phyloP scores from a whole-genome alignment of 2,888 invertebrate species.

The Meteorus cinctellus region DNA sequence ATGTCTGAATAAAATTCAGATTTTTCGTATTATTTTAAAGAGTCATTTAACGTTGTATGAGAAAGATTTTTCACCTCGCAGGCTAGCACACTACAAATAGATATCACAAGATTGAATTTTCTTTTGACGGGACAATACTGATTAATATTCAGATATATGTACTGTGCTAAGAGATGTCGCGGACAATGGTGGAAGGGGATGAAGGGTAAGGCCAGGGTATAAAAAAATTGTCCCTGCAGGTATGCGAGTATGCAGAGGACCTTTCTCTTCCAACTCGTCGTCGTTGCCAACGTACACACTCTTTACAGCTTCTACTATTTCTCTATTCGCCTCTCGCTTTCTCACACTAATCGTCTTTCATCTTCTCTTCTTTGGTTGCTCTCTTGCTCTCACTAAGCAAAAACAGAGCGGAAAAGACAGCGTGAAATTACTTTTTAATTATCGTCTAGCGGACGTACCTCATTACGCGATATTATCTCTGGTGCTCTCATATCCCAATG shows the following conservation, averaged over 20 bases:
- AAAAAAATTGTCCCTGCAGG: slow-evolving; percentile 5
- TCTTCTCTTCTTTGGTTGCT: slow-evolving; percentile 29
- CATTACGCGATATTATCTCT: slow-evolving; percentile 63
- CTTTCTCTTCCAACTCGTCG: slow-evolving; percentile 1
- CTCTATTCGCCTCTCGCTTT: slow-evolving; percentile 29
- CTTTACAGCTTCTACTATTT: not conserved
- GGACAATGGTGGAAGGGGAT: slow-evolving; percentile 23
- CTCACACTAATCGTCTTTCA: slow-evolving; percentile 29
- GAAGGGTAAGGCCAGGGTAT: not conserved
- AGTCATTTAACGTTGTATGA: too few relatives aligned
- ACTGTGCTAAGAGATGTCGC: not conserved
- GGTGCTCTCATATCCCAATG: slow-evolving; percentile 43
- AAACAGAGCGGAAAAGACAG: slow-evolving; percentile 55
- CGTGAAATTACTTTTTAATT: slow-evolving; percentile 68
- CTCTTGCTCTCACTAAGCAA: slow-evolving; percentile 3
- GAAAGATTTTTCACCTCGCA: too few relatives aligned
- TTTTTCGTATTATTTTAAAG: too few relatives aligned
- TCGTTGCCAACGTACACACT: not conserved
- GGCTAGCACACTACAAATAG: not conserved
- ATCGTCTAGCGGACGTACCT: slow-evolving; percentile 65
- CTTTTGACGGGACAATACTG: slow-evolving; percentile 17
- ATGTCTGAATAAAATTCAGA: too few relatives aligned
- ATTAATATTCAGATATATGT: slow-evolving; percentile 28
- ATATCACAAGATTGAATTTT: not conserved
- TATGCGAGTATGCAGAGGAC: not conserved